Evolutionary conservation across 1,140 invertebrate genomes (phyloP), one percentile per base, ranked within the genome.

Genomic region (Plodia interpunctella): DNA sequence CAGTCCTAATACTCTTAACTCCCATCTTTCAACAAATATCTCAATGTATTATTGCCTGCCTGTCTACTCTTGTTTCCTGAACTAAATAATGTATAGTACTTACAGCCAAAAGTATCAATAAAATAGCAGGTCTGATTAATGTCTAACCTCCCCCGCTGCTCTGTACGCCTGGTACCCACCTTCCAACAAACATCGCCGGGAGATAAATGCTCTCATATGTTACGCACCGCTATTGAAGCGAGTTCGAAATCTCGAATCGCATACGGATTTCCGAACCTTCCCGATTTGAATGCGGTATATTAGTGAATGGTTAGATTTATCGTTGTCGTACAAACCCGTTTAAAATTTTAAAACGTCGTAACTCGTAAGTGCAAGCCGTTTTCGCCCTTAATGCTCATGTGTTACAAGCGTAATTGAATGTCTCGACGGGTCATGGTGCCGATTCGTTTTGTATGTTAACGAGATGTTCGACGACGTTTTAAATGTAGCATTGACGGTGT

Each of bases 301-400:
- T 74, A 74, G 66, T 69, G 72, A 72, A 74, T 72, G 72, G 66
- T 63, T 61, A 66, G 69, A 74, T 74, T 74, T 74, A 74, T 72
- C 38, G 69, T 49, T 28, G 35, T 49, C 55, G 55, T 15, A 44
- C 15, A 44, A 44, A 15, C 38, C 1, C 2, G 38, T 3, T 5
- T n/a, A 44, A 15, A 15, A 10, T 15, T 44, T 5, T 3, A 4
- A n/a, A 44, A 44, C 1, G 15, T 4, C 38, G 38, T 44, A 44
- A 10, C 38, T 44, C 13, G 35, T 15, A 2, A 15, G 13, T 44
- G 13, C 15, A n/a, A 44, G 10, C 38, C n/a, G 15, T 44, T 44
- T 5, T 44, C 1, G 15, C 13, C 15, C 38, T 44, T 15, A 15
- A 15, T 15, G 15, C 38, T 44, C 15, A 15, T 15, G n/a, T 5